Conservation (phyloP, 2,888 invertebrate species). For the Epinotia demarniana region DNA sequence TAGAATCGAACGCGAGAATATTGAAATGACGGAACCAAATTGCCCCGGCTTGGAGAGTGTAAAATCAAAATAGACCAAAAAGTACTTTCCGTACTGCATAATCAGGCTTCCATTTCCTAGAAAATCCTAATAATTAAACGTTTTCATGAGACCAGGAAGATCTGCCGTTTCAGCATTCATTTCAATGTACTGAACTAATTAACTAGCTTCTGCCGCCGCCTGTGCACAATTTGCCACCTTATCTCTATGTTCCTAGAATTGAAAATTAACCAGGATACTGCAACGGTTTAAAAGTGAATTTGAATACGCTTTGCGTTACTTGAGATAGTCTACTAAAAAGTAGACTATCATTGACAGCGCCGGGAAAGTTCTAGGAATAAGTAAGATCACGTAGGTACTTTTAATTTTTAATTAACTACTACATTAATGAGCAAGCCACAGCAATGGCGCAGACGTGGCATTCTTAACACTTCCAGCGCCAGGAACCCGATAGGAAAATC, state of each 20-base stretch:
- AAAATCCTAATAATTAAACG: constrained; percentile 28
- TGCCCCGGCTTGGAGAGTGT: background rate
- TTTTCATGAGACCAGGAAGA: constrained; percentile 19
- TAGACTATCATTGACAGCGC: constrained; percentile 5
- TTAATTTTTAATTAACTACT: background rate
- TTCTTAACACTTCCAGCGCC: too few species aligned
- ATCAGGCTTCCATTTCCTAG: constrained; percentile 1
- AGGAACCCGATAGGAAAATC: too few species aligned
- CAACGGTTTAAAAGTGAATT: constrained; percentile 32
- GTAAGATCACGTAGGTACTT: background rate
- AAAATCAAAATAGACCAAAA: background rate
- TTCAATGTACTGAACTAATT: constrained; percentile 36
- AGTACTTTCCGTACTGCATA: background rate
- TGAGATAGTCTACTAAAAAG: constrained; percentile 13
- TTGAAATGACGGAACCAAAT: background rate
- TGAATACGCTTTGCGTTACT: constrained; percentile 23
- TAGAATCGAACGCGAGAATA: too few species aligned
- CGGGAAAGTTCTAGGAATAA: constrained; percentile 2
- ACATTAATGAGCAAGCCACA: too few species aligned
- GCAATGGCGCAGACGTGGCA: too few species aligned
- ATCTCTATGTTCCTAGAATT: background rate
- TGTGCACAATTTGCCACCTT: background rate
- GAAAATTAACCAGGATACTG: background rate
- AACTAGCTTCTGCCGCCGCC: background rate
- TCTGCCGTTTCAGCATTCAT: constrained; percentile 34